These are phyloP conservation scores for Hyposoter dolosus DNA, from an alignment of 2,888 invertebrate species.

Conservation along the genomic window DNA sequence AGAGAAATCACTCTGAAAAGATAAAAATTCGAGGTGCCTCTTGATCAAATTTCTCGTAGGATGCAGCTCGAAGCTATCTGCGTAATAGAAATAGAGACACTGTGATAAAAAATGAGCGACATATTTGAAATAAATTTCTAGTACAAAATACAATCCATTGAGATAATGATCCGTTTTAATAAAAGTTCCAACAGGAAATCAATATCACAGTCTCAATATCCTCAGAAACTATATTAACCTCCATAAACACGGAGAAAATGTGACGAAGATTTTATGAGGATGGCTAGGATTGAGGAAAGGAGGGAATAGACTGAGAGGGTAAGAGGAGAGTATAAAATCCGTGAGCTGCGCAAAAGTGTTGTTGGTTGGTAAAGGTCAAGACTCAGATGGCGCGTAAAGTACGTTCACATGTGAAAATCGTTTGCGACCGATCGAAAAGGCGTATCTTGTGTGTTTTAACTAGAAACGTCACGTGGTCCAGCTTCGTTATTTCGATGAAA, in stretches of 20 bases:
- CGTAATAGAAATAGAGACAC: not conserved
- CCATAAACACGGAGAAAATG: constrained; percentile 8
- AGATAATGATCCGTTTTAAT: not conserved
- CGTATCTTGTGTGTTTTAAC: not conserved
- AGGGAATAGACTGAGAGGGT: constrained; percentile 26
- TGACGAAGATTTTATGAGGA: constrained; percentile 53
- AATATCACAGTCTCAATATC: not conserved
- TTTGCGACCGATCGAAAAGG: constrained; percentile 5
- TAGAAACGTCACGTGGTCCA: not conserved
- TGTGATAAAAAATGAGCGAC: not conserved
- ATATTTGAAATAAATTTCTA: not conserved
- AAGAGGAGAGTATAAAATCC: constrained; percentile 53
- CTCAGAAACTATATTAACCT: not conserved
- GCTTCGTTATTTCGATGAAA: not conserved
- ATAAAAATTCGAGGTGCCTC: constrained; percentile 30
- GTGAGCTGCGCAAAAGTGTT: constrained; percentile 63
- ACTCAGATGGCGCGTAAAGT: constrained; percentile 61
- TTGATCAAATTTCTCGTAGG: constrained; percentile 35
- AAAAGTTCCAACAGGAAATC: not conserved
- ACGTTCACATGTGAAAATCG: constrained; percentile 18
- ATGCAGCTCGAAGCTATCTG: not conserved
- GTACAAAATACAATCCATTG: not conserved
- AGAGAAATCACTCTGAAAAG: constrained; percentile 14
- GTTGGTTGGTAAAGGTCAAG: constrained; percentile 71
- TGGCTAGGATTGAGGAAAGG: constrained; percentile 28